Evolutionary conservation across 2,113 vertebrate genomes (phyloP).

Genomic region (Bujurquina vittata): DNA sequence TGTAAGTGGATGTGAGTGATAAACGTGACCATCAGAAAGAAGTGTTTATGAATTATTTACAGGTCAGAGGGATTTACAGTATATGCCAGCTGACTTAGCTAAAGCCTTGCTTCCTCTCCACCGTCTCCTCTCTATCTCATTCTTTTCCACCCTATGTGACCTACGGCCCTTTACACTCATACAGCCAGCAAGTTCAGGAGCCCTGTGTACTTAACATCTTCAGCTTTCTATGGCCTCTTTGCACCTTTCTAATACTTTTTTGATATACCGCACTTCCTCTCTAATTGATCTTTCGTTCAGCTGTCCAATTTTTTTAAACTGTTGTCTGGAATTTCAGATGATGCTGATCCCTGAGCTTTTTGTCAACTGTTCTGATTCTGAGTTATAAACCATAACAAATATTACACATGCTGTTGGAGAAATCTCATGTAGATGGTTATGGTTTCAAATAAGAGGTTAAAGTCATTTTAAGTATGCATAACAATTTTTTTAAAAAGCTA

Average conservation of each 20-base stretch:
- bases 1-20: conserved; percentile 39
- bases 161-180: conserved; percentile 35
- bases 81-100: conserved; percentile 60
- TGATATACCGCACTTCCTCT: conserved; percentile 11
- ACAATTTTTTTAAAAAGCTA: too few species aligned
- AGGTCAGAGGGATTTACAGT: conserved; percentile 72
- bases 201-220: conserved; percentile 10
- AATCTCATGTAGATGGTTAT: too few species aligned
- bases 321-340: not conserved
- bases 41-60: conserved; percentile 77
- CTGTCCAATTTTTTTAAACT: not conserved
- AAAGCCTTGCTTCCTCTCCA: conserved; percentile 56
- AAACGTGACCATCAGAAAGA: conserved; percentile 64
- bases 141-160: conserved; percentile 48
- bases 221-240: conserved; percentile 49
- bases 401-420: too few species aligned
- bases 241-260: conserved; percentile 29
- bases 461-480: too few species aligned
- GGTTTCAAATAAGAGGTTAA: too few species aligned
- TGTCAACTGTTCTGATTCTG: too few species aligned
- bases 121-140: conserved; percentile 28
- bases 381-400: too few species aligned
- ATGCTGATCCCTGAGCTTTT: too few species aligned
- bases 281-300: conserved; percentile 33
- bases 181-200: not conserved